Evolutionary conservation across 2,888 invertebrate species (phyloP).

Genomic region (Limnephilus lunatus): DNA sequence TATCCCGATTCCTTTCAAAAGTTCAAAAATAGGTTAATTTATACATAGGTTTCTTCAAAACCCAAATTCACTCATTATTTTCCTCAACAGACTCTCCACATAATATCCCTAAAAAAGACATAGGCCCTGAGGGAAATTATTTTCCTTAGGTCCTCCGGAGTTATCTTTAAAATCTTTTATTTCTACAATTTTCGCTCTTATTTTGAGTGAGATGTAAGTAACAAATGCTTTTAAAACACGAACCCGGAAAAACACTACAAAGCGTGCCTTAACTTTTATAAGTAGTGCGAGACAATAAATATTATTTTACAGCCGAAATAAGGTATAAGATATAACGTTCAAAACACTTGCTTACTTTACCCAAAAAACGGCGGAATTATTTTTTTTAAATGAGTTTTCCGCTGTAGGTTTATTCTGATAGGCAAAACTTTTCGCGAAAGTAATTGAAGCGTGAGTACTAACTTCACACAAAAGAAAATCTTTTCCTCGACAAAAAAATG

Average conservation of each 20-base stretch:
- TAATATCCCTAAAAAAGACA: too few species aligned
- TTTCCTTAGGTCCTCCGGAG: too few species aligned
- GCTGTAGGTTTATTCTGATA: neutral
- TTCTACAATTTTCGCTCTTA: neutral
- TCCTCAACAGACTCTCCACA: too few species aligned
- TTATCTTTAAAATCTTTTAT: too few species aligned
- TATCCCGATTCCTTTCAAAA: too few species aligned
- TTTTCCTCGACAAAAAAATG: neutral
- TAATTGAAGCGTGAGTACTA: neutral
- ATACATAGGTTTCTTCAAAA: too few species aligned
- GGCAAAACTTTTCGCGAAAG: neutral
- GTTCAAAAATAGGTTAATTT: too few species aligned
- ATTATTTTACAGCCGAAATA: neutral
- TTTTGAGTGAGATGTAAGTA: neutral
- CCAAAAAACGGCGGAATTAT: neutral
- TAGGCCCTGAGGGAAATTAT: too few species aligned
- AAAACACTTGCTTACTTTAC: neutral
- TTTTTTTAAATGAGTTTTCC: neutral
- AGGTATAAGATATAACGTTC: neutral
- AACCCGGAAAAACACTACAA: neutral
- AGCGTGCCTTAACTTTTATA: neutral
- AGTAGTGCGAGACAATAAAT: neutral
- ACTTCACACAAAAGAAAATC: conserved; percentile 2
- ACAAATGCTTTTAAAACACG: neutral
- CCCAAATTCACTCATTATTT: too few species aligned